Base-by-base conservation (phyloP, 2,113 vertebrate genomes). In the Pluvialis apricaria region DNA sequence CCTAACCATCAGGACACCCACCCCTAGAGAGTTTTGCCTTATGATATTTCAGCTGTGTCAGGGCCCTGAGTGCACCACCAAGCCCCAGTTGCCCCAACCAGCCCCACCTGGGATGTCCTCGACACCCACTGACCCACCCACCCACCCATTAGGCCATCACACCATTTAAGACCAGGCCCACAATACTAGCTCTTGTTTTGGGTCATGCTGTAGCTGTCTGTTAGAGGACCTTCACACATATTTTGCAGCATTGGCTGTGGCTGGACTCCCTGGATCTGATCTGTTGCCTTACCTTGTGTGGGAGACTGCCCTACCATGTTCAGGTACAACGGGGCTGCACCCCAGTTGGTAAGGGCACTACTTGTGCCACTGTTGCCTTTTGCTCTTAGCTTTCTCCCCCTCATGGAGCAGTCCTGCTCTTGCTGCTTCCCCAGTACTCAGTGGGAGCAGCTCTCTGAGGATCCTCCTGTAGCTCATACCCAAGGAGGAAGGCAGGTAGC, bases 181-280 rank as follows among this genome's bases (percentile, higher is more conserved):
- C 0, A 24, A 6, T 2, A 0, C 1, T 28, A 0, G 4, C 0
- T 1, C 10, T 75, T 57, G 9, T 2, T 70, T 40, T 58, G 15
- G 18, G 5, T 0, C 1, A 1, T 62, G 28, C 8, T 86, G 15
- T 20, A 12, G 9, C 5, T 69, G 47, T 8, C 1, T 40, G 12
- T 76, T 16, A 32, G 47, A 44, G 10, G 8, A 3, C 3, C 4
- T 11, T 42, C 0, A 2, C 0, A 1, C 1, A 0, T 19, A 2
- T 31, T 80, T 88, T 57, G 9, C 2, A 70, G n/a, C 5, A 15
- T 32, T 42, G 10, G 9, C 16, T 76, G 36, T 52, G 3, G 4
- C 18, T 32, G 13, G 6, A 9, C 6, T 24, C 3, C 3, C 16
- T 69, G 18, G 12, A 28, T 34, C 22, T 55, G 16, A 14, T 22